Evolutionary conservation across 2,797 vertebrate genomes (phyloP), one percentile per base, ranked within the genome.

Genomic region (Lagodon rhomboides): DNA sequence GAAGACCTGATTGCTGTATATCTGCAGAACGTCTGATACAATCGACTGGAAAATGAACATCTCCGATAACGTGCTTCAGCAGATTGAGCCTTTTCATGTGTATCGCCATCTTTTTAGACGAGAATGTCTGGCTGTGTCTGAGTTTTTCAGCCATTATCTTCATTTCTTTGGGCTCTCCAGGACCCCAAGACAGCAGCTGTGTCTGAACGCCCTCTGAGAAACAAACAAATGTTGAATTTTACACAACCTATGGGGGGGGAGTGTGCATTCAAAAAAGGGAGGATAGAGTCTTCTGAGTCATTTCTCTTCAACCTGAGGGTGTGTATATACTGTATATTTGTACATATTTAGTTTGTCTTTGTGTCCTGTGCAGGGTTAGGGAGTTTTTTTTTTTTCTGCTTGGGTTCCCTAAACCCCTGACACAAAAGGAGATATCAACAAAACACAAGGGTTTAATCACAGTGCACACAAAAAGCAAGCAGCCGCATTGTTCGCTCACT

Each of bases 241-340:
- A 54, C 64, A 74, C 55, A 73, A 44, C 54, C 81, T 63, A 23
- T 46, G 25, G 43, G n/a, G 25, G 47, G 68, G 22, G 11, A 27
- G n/a, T n/a, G 41, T 65, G 54, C n/a, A n/a, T 27, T 27, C 9
- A 56, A 50, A 73, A 60, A 23, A 17, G 20, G 13, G 46, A 67
- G 46, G 69, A 34, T 23, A 47, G 18, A 49, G 55, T 61, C 63
- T 64, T 75, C 62, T 51, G 55, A 85, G 73, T 67, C 20, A 53
- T 68, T 74, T 73, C 54, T 87, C 12, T 74, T 78, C 73, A 59
- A 60, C 79, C 65, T 64, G 51, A 64, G 54, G 67, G 72, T 75
- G 41, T 88, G 83, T 88, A 82, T 51, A 86, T 86, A 84, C 12
- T 90, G 83, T 87, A 89, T 59, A 90, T 91, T 18, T 91, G 85